A percentile compares a stretch with the other conserved stretches of the same genome.
phyloP scores from a whole-genome alignment of 2,888 invertebrate species.

The Apotomis capreana region DNA sequence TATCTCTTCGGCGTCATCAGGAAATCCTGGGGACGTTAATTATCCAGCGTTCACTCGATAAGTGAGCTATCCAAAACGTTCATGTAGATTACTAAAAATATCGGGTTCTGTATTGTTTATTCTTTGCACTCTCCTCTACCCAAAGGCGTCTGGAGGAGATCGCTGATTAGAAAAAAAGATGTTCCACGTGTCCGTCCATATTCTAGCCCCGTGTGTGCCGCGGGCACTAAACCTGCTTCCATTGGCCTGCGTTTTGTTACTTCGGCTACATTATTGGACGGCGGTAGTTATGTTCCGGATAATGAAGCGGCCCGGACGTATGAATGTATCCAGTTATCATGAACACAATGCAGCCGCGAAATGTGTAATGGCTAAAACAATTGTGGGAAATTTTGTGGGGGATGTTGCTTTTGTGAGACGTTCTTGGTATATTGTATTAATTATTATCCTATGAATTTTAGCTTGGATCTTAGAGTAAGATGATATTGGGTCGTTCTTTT shows the following conservation, averaged over 20 bases:
- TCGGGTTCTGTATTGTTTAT: too few species aligned
- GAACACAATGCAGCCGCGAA: conserved; percentile 23
- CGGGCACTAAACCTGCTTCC: conserved; percentile 46
- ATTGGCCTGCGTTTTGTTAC: conserved; percentile 54
- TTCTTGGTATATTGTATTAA: too few species aligned
- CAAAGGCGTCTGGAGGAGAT: too few species aligned
- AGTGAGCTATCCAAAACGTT: too few species aligned
- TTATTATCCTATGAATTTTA: too few species aligned
- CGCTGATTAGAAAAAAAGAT: neutral
- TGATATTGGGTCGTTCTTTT: too few species aligned
- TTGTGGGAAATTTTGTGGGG: neutral
- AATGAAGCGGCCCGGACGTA: conserved; percentile 59
- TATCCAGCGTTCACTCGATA: too few species aligned
- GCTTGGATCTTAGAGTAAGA: too few species aligned
- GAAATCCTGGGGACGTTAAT: too few species aligned
- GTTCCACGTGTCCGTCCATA: neutral
- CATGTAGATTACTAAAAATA: too few species aligned
- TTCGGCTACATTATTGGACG: conserved; percentile 55
- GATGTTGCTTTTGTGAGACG: neutral
- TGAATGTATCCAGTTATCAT: conserved; percentile 45
- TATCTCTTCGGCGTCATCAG: too few species aligned
- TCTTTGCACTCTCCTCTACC: too few species aligned
- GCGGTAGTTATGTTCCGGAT: conserved; percentile 56
- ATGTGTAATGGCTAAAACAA: conserved; percentile 8
- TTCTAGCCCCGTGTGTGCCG: conserved; percentile 47